These are phyloP conservation scores for Phaethornis superciliosus DNA, from an alignment of 2,113 vertebrate genomes.

Conservation along the genomic window DNA sequence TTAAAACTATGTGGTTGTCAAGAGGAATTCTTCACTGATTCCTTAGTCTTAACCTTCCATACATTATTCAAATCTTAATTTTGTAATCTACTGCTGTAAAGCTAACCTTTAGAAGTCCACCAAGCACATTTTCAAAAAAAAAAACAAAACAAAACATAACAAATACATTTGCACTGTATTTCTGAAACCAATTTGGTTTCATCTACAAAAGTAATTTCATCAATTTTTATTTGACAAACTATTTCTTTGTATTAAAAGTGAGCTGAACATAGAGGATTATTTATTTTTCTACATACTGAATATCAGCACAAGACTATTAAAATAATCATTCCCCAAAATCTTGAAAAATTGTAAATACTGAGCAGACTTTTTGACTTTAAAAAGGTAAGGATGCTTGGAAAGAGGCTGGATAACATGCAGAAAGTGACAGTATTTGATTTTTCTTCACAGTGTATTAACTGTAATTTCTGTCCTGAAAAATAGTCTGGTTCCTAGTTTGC, in stretches of 20 bases:
- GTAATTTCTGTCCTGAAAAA: neutral
- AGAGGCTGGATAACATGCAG: neutral
- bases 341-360: constrained; percentile 52
- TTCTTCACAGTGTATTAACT: neutral
- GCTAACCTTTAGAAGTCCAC: neutral
- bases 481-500: neutral
- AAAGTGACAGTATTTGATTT: neutral
- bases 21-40: neutral
- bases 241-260: constrained; percentile 20
- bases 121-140: too few species aligned
- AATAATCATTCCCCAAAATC: constrained; percentile 8
- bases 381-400: neutral
- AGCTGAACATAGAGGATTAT: neutral
- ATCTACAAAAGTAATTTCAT: neutral
- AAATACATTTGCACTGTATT: neutral
- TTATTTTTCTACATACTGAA: constrained; percentile 34
- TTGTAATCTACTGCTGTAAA: neutral
- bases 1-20: neutral
- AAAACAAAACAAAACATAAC: too few species aligned
- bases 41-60: neutral
- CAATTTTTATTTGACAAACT: neutral
- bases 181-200: neutral
- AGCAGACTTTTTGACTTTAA: constrained; percentile 21
- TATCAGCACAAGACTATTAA: constrained; percentile 45
- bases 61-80: neutral